A percentile compares a stretch with the other conserved stretches of the same genome.
These are phyloP conservation scores for Falco naumanni DNA, from an alignment of 2,797 vertebrate genomes.

Conservation along the genomic window DNA sequence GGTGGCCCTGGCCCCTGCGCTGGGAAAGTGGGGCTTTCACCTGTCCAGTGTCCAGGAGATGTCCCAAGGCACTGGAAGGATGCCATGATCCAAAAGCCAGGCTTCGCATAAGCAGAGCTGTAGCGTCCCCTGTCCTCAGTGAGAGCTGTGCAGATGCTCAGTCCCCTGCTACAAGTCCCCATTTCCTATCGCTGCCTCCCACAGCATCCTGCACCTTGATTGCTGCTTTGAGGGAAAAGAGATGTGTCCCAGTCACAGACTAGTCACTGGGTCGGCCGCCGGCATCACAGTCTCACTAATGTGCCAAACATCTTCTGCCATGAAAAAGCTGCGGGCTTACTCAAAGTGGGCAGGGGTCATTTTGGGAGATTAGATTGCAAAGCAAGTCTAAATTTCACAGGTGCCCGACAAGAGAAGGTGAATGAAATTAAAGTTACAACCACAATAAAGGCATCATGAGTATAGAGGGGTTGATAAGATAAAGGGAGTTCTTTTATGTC, in stretches of 20 bases:
- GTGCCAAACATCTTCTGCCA: not conserved
- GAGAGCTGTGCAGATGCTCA: not conserved
- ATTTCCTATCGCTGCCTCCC: not conserved
- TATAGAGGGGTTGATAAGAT: slow-evolving; percentile 31
- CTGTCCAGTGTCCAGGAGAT: not conserved
- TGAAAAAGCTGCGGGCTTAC: not conserved
- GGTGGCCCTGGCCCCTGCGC: rapidly evolving
- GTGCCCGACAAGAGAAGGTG: not conserved
- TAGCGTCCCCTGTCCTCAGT: not conserved
- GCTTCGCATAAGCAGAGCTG: not conserved
- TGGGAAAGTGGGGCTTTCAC: rapidly evolving
- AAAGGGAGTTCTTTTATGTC: not conserved
- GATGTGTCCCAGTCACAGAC: not conserved
- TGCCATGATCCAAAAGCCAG: rapidly evolving
- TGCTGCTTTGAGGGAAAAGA: not conserved
- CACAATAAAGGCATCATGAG: slow-evolving; percentile 14
- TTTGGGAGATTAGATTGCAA: not conserved
- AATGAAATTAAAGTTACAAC: slow-evolving; percentile 26
- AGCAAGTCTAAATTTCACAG: not conserved
- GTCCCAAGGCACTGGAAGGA: not conserved
- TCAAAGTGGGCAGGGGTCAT: rapidly evolving
- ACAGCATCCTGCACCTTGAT: not conserved
- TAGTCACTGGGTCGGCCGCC: not conserved
- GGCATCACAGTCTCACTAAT: not conserved
- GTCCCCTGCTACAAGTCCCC: not conserved